Percentiles rank a stretch among this genome's conserved stretches.
phyloP scores from a whole-genome alignment of 2,888 invertebrate genomes.

The Drosophila putrida region DNA sequence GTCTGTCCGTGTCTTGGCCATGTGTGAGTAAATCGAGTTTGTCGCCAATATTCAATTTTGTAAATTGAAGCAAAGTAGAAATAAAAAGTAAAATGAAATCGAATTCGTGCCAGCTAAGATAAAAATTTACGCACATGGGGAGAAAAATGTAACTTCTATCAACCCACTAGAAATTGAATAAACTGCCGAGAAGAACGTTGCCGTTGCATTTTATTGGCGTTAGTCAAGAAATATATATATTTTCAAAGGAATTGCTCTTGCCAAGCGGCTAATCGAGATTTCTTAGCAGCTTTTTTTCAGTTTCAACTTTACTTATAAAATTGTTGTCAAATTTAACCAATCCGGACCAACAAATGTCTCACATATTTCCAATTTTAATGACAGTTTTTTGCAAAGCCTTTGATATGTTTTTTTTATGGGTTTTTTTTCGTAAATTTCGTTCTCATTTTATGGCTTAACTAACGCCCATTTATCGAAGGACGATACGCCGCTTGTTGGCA shows the following conservation, averaged over 20 bases:
- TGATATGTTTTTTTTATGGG: background rate
- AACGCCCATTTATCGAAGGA: conserved; percentile 26
- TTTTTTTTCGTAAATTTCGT: background rate
- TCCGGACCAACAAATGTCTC: background rate
- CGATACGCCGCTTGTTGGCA: conserved; percentile 10
- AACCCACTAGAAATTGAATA: conserved; percentile 45
- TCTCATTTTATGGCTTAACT: conserved; percentile 42
- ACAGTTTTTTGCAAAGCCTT: conserved; percentile 17
- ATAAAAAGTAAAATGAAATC: conserved; percentile 58
- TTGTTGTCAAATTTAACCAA: background rate
- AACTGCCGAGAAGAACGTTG: conserved; percentile 12
- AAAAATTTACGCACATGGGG: conserved; percentile 55
- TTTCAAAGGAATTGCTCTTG: background rate
- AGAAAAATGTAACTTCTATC: conserved; percentile 24
- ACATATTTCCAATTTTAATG: conserved; percentile 39
- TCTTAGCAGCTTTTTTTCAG: background rate
- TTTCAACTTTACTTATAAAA: background rate
- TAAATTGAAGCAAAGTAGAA: conserved; percentile 75
- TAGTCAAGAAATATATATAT: background rate
- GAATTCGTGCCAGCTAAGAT: conserved; percentile 58
- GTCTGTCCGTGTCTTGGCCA: conserved; percentile 8
- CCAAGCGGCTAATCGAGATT: conserved; percentile 6
- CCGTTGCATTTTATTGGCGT: conserved; percentile 18
- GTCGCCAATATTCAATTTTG: conserved; percentile 79
- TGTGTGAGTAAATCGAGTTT: conserved; percentile 72